Conservation (phyloP, 1,140 invertebrate genomes). For the Micrasema minimum region DNA sequence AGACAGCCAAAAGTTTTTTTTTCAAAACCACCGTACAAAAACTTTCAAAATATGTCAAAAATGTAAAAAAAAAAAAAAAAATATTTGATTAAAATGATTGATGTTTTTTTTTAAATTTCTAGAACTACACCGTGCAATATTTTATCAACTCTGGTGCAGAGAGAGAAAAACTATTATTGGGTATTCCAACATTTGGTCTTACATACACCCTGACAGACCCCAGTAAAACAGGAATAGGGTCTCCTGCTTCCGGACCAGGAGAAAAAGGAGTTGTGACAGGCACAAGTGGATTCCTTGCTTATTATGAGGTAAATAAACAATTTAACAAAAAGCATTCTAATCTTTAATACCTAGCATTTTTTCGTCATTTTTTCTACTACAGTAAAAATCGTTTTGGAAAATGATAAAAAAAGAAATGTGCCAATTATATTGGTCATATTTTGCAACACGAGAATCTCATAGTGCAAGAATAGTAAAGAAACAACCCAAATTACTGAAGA, state of each 20-base stretch:
- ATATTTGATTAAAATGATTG: not conserved
- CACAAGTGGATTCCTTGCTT: not conserved
- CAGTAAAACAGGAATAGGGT: not conserved
- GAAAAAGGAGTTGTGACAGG: not conserved
- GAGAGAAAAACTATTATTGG: conserved; percentile 85
- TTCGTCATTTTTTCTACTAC: no score
- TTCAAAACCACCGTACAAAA: not conserved
- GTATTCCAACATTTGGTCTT: conserved; percentile 94
- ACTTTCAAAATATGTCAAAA: not conserved
- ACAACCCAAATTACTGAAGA: no score
- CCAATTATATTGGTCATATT: no score
- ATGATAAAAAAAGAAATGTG: no score
- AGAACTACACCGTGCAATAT: conserved; percentile 91
- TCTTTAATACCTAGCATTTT: no score
- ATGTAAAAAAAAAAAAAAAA: no score
- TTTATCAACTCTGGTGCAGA: conserved; percentile 86
- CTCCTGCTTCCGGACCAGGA: not conserved
- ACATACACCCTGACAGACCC: conserved; percentile 74
- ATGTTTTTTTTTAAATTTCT: no score
- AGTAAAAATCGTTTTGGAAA: no score
- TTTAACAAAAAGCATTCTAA: no score
- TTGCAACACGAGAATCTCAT: no score
- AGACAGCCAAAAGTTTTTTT: no score
- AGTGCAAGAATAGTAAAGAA: no score
- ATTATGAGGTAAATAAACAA: conserved; percentile 6